These are phyloP conservation scores for Raja brachyura DNA, from an alignment of 2,113 vertebrate species.

Conservation along the genomic window DNA sequence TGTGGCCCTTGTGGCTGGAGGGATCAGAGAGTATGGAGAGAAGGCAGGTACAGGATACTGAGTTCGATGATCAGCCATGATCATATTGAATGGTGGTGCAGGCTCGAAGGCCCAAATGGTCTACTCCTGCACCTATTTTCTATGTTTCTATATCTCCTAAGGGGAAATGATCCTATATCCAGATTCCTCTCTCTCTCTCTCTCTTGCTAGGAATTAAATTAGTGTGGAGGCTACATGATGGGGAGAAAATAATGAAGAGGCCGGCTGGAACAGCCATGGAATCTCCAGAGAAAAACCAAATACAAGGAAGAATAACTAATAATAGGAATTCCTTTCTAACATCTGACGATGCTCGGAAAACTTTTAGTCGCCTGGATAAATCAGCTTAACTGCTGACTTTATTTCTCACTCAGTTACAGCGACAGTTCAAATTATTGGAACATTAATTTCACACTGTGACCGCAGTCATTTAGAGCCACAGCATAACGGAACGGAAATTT, in stretches of 20 bases:
- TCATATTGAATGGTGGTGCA: too few species aligned
- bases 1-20: too few species aligned
- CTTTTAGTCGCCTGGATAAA: neutral
- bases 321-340: neutral
- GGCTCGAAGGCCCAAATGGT: too few species aligned
- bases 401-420: neutral
- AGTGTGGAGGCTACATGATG: neutral
- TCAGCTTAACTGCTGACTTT: constrained; percentile 2
- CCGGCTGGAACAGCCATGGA: neutral
- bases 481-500: neutral
- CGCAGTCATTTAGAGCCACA: neutral
- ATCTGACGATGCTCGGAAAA: neutral
- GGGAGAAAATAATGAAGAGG: neutral
- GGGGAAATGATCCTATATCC: too few species aligned
- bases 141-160: too few species aligned
- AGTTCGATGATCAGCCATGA: too few species aligned
- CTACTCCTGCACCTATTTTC: too few species aligned
- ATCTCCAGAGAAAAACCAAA: neutral
- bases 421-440: neutral
- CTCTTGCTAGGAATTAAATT: neutral
- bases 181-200: neutral
- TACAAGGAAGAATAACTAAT: neutral
- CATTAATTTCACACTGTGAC: neutral
- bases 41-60: too few species aligned
- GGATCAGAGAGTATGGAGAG: too few species aligned